Evolutionary conservation across 1,140 invertebrate species (phyloP), one percentile per base, ranked within the genome.

Genomic region (Nylanderia fulva): DNA sequence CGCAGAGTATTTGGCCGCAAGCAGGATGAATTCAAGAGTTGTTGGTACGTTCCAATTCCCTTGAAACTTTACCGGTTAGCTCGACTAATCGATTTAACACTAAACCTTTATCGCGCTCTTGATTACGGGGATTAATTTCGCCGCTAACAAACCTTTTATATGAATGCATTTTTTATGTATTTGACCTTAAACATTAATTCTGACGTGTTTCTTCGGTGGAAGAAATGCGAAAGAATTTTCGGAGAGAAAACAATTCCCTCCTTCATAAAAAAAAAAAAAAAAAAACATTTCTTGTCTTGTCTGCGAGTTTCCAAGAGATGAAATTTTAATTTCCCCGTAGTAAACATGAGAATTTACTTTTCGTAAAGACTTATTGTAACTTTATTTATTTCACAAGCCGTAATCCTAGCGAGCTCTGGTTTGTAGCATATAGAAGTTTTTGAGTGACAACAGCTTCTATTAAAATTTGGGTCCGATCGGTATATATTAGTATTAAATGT

Each of bases 71-170:
- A 48, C 36, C 58, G n/a, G 60, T 80, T 76, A 58, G 8, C 27
- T 42, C 60, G 13, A 24, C 6, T 58, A 64, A 87, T 87, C 72
- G 66, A 85, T 80, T 87, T 60, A 64, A 85, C 82, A 60, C 27
- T 69, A 85, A 87, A 11, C 29, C 69, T 68, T 71, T 21, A 71
- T 71, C 33, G 24, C 33, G 6, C 36, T 42, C 27, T 71, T 58
- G 24, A 60, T 82, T 42, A 39, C 2, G 7, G 39, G 24, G n/a
- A 72, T 82, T 48, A 71, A 80, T 36, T 45, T 58, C 8, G 18
- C 11, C 13, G 52, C 15, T 66, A 79, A 79, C 48, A 33, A 18
- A 54, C 5, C n/a, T 39, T 79, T 79, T 66, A 79, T 66, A 79
- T n/a, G 24, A 39, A 29, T 8, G n/a, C n/a, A 24, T 69, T 80